Percentiles rank a stretch among this genome's conserved stretches.
Conservation (phyloP, 2,888 invertebrate genomes). For the Corbicula japonica region DNA sequence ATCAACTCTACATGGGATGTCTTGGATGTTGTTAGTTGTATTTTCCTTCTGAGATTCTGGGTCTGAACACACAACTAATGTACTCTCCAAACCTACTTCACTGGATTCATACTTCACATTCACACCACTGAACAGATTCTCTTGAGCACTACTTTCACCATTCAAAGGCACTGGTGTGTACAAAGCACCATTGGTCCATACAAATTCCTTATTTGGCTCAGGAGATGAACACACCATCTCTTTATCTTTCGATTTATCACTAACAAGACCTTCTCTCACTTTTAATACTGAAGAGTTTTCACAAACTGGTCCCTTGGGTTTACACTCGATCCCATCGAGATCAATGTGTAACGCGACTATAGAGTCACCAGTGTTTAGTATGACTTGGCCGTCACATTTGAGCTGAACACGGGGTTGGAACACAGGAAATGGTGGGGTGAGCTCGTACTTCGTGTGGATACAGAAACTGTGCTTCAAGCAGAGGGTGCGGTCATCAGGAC, state of each 20-base stretch:
- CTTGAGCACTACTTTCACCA: conserved; percentile 32
- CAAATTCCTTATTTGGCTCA: conserved; percentile 62
- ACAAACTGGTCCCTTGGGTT: conserved; percentile 36
- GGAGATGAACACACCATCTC: conserved; percentile 59
- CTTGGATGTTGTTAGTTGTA: conserved; percentile 30
- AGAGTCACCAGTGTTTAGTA: conserved; percentile 94
- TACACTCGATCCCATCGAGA: conserved; percentile 54
- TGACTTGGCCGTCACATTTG: conserved; percentile 89
- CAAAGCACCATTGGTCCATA: conserved; percentile 54
- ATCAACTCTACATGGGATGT: conserved; percentile 43
- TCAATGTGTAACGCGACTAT: conserved; percentile 92
- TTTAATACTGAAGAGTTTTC: conserved; percentile 52
- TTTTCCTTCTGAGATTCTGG: conserved; percentile 65
- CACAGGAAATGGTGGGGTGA: conserved; percentile 89
- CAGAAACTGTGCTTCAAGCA: conserved; percentile 96
- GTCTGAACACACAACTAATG: conserved; percentile 25
- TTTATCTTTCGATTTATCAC: conserved; percentile 54
- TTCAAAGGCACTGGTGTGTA: conserved; percentile 40
- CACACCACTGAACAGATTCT: conserved; percentile 17
- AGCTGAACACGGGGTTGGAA: conserved; percentile 85
- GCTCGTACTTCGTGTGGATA: conserved; percentile 96
- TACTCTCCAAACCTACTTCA: conserved; percentile 11
- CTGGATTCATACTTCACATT: conserved; percentile 28
- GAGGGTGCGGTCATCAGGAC: conserved; percentile 58
- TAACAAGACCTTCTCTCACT: conserved; percentile 34